phyloP scores from a whole-genome alignment of 1,140 invertebrate species.

The Lordiphosa mommai region DNA sequence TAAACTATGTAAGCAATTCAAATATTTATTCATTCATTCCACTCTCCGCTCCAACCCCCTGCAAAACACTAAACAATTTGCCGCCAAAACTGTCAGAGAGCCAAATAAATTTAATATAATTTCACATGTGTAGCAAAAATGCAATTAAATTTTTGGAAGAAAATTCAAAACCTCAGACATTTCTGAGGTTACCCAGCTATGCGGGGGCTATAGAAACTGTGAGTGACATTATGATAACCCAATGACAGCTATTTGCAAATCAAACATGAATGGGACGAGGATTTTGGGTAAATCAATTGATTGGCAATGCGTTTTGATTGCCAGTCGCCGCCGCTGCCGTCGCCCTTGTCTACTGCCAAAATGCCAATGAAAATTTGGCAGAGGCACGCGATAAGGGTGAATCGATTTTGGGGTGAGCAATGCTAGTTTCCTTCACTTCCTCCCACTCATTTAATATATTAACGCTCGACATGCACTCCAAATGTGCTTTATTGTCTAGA shows the following conservation, averaged over 20 bases:
- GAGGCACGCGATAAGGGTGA: conserved; percentile 39
- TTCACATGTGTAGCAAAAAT: neutral
- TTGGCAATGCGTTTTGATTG: conserved; percentile 74
- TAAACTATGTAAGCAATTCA: no score
- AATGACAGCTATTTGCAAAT: conserved; percentile 69
- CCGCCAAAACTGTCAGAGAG: neutral
- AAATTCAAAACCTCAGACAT: neutral
- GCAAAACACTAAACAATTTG: no score
- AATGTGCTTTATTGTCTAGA: conserved; percentile 49
- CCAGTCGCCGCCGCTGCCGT: conserved; percentile 21
- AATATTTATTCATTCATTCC: no score
- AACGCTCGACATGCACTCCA: conserved; percentile 53
- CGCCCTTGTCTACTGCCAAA: neutral
- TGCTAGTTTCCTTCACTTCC: neutral
- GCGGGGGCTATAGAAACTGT: conserved; percentile 11
- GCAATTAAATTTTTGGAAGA: conserved; percentile 2
- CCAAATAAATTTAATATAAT: neutral
- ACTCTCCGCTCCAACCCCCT: no score
- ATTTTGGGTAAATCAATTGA: conserved; percentile 69
- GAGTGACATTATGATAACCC: conserved; percentile 59
- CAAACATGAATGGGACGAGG: conserved; percentile 33
- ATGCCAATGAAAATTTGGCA: conserved; percentile 52
- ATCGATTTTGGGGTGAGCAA: conserved; percentile 14
- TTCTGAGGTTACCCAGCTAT: neutral
- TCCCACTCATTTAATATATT: conserved; percentile 50